Percentiles rank a stretch among this genome's conserved stretches.
phyloP scores from a whole-genome alignment of 1,140 invertebrate genomes.

The Sitobion miscanthi region DNA sequence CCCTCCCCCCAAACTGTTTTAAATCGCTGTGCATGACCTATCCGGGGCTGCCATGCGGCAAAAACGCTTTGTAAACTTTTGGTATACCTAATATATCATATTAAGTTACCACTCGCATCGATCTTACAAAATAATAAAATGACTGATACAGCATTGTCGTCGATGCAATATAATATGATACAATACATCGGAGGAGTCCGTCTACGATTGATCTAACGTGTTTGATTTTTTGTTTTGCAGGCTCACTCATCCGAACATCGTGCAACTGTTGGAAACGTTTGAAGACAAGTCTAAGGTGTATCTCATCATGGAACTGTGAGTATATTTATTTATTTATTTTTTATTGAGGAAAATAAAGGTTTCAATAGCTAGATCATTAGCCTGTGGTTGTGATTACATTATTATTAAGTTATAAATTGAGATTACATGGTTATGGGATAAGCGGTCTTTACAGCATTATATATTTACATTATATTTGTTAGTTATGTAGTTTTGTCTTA shows the following conservation, averaged over 20 bases:
- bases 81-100: neutral
- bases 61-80: neutral
- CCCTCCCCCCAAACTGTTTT: neutral
- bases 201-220: neutral
- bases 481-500: too few species aligned
- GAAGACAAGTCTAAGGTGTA: constrained; percentile 98
- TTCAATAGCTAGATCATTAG: too few species aligned
- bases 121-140: neutral
- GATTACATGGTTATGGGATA: too few species aligned
- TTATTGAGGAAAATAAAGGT: too few species aligned
- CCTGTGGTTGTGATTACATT: too few species aligned
- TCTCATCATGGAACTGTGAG: constrained; percentile 98
- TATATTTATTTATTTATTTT: constrained; percentile 60
- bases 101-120: neutral
- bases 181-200: neutral
- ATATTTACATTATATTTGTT: too few species aligned
- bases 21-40: neutral
- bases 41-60: neutral
- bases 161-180: too few species aligned
- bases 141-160: neutral
- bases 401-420: too few species aligned
- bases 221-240: constrained; percentile 68
- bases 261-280: constrained; percentile 96
- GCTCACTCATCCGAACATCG: constrained; percentile 98
- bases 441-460: too few species aligned